A percentile compares a stretch with the other conserved stretches of the same genome.
These are phyloP conservation scores for Drosophila nr. fundita DNA, from an alignment of 2,888 invertebrate genomes.

Conservation along the genomic window DNA sequence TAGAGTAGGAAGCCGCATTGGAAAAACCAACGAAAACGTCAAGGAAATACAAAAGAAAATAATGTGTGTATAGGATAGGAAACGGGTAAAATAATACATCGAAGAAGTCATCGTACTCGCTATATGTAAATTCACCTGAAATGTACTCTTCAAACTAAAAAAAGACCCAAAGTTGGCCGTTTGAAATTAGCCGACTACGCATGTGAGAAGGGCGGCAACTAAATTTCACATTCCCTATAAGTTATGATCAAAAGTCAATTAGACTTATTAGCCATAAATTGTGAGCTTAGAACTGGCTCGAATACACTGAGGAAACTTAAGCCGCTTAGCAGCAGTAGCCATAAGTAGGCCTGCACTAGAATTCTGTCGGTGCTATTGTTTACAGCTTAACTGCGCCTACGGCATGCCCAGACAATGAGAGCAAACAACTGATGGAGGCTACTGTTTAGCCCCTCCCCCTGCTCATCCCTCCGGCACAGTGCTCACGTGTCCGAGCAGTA, in stretches of 20 bases:
- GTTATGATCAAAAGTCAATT: slow-evolving; percentile 57
- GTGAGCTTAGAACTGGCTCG: slow-evolving; percentile 13
- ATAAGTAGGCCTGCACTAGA: slow-evolving; percentile 18
- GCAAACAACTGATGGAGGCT: slow-evolving; percentile 25
- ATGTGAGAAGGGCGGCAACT: slow-evolving; percentile 17
- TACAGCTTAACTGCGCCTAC: slow-evolving; percentile 58
- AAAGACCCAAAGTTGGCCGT: slow-evolving; percentile 4
- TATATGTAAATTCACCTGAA: slow-evolving; percentile 48
- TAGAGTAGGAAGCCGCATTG: slow-evolving; percentile 40
- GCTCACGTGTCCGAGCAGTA: slow-evolving; percentile 17
- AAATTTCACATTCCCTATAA: slow-evolving; percentile 15
- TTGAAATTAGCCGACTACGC: slow-evolving; percentile 51
- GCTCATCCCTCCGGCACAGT: not conserved
- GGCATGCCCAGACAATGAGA: slow-evolving; percentile 1
- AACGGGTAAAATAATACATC: slow-evolving; percentile 20
- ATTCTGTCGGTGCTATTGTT: slow-evolving; percentile 48
- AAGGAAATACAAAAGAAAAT: slow-evolving; percentile 37
- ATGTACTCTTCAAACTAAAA: slow-evolving; percentile 18
- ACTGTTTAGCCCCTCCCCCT: slow-evolving; percentile 20
- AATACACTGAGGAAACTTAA: slow-evolving; percentile 29
- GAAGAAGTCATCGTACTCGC: slow-evolving; percentile 4
- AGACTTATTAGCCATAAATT: slow-evolving; percentile 59
- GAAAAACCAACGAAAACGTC: slow-evolving; percentile 40
- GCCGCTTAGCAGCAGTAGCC: slow-evolving; percentile 47
- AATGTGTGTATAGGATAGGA: slow-evolving; percentile 29